Evolutionary conservation across 2,888 invertebrate genomes (phyloP).

Genomic region (Patella ulyssiponensis): DNA sequence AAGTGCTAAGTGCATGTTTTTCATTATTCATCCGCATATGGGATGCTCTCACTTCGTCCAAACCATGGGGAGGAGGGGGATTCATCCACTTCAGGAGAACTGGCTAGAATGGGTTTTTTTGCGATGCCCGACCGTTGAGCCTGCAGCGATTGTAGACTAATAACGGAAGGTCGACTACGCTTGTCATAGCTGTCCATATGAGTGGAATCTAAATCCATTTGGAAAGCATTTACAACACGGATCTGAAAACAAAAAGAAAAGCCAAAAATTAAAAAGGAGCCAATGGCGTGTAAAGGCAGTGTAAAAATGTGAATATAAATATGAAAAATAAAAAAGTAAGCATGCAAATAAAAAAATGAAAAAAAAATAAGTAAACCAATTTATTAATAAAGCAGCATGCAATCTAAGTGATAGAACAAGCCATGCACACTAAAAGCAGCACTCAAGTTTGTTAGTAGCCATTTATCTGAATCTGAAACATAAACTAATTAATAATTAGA

Average conservation of each 20-base stretch:
- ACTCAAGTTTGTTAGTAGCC: constrained; percentile 1
- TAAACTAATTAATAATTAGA: neutral
- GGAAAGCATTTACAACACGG: constrained; percentile 99
- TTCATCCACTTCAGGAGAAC: constrained; percentile 65
- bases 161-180: constrained; percentile 70
- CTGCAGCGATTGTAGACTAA: constrained; percentile 68
- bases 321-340: constrained; percentile 18
- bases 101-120: constrained; percentile 61
- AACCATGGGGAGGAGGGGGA: constrained; percentile 55
- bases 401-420: constrained; percentile 2
- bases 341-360: neutral
- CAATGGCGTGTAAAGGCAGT: constrained; percentile 6
- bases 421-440: constrained; percentile 11
- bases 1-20: constrained; percentile 14
- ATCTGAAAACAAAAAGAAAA: constrained; percentile 80
- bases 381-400: neutral
- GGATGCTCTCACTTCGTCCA: constrained; percentile 65
- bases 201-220: constrained; percentile 64
- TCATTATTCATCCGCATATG: constrained; percentile 63
- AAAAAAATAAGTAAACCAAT: neutral
- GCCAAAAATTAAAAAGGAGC: constrained; percentile 10
- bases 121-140: constrained; percentile 54
- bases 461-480: neutral
- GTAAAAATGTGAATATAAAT: constrained; percentile 1
- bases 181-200: constrained; percentile 76